Percentiles rank a stretch among this genome's conserved stretches.
These are phyloP conservation scores for Adelphocoris suturalis DNA, from an alignment of 2,888 invertebrate species.

Conservation along the genomic window DNA sequence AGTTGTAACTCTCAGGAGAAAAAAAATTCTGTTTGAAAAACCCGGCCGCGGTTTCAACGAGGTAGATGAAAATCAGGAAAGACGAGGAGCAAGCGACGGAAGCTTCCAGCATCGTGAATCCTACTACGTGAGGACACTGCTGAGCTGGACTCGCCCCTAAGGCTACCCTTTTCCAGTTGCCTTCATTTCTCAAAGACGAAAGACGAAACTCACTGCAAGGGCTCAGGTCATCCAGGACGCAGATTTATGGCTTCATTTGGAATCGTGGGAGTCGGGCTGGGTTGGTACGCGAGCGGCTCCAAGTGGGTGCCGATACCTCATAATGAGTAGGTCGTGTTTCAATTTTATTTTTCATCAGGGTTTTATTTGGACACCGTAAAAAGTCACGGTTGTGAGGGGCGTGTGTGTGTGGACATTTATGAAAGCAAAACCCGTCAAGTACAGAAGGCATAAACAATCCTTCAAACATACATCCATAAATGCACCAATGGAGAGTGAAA, in stretches of 20 bases:
- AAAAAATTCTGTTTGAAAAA: not conserved
- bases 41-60: not conserved
- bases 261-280: slow-evolving; percentile 2
- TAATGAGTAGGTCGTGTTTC: not conserved
- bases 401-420: not conserved
- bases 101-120: not conserved
- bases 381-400: not conserved
- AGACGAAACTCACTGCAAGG: not conserved
- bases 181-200: not conserved
- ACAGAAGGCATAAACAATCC: too few relatives aligned
- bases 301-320: slow-evolving; percentile 31
- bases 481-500: too few relatives aligned
- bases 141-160: not conserved
- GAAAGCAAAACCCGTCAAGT: too few relatives aligned
- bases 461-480: too few relatives aligned
- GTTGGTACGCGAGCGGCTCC: not conserved
- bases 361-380: not conserved
- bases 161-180: not conserved
- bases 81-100: not conserved
- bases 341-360: not conserved
- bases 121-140: slow-evolving; percentile 17
- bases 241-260: slow-evolving; percentile 36
- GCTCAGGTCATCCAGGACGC: slow-evolving; percentile 16
- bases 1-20: not conserved
- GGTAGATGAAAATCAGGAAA: not conserved